A percentile compares a stretch with the other conserved stretches of the same genome.
These are phyloP conservation scores for Torymus texanus DNA, from an alignment of 2,888 invertebrate genomes.

Conservation along the genomic window DNA sequence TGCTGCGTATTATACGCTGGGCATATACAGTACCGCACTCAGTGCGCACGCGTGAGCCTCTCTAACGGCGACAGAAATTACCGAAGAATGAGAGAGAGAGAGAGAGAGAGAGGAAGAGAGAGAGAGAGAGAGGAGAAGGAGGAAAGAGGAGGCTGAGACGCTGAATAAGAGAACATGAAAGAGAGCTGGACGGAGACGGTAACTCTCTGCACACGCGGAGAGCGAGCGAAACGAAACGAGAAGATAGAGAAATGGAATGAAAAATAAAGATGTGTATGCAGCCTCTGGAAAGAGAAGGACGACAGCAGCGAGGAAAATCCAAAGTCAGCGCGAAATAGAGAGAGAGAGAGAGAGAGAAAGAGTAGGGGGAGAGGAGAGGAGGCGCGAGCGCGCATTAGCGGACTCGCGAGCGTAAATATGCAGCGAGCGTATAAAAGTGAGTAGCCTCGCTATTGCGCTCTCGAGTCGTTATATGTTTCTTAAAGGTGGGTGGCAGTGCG, in stretches of 20 bases:
- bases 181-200: constrained; percentile 27
- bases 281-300: background rate
- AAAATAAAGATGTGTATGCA: constrained; percentile 40
- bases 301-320: no score
- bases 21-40: constrained; percentile 51
- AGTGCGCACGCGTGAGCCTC: background rate
- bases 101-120: constrained; percentile 32
- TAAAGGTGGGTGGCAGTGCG: constrained; percentile 62
- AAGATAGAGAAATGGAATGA: constrained; percentile 53
- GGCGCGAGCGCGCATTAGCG: constrained; percentile 15
- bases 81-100: constrained; percentile 31
- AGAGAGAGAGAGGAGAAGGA: constrained; percentile 13
- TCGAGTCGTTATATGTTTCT: constrained; percentile 62
- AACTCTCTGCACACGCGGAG: background rate
- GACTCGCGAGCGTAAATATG: constrained; percentile 29
- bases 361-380: background rate
- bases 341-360: constrained; percentile 19
- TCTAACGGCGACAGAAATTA: constrained; percentile 16
- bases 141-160: constrained; percentile 8
- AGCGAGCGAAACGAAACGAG: constrained; percentile 24
- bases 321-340: background rate
- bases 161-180: constrained; percentile 29
- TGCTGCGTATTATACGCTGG: constrained; percentile 59
- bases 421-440: constrained; percentile 1
- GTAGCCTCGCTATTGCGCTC: constrained; percentile 22